Evolutionary conservation across 1,140 invertebrate genomes (phyloP).

Genomic region (Notospermus geniculatus): DNA sequence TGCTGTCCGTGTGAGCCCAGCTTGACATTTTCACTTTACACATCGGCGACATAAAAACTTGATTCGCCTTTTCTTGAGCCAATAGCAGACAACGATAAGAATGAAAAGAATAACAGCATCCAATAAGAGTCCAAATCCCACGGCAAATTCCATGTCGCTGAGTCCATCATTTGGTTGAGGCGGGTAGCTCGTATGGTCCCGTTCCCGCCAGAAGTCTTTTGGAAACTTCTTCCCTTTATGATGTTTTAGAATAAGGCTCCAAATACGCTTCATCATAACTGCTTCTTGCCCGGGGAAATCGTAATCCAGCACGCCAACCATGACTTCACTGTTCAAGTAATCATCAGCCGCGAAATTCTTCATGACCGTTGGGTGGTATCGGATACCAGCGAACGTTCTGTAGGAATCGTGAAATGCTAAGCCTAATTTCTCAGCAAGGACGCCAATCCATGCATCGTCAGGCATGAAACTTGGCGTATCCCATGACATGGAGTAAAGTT

Average conservation of each 20-base stretch:
- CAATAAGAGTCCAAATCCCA: too few relatives aligned
- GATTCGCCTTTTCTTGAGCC: too few relatives aligned
- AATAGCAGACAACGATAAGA: too few relatives aligned
- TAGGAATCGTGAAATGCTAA: slow-evolving; percentile 24
- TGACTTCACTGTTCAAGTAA: slow-evolving; percentile 18
- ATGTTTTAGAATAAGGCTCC: slow-evolving; percentile 8
- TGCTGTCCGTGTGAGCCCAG: too few relatives aligned
- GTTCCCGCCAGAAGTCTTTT: too few relatives aligned
- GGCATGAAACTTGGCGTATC: slow-evolving; percentile 22
- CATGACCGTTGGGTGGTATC: slow-evolving; percentile 18
- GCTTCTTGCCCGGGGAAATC: slow-evolving; percentile 24
- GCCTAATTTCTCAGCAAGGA: slow-evolving; percentile 23
- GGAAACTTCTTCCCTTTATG: neutral
- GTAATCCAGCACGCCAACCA: slow-evolving; percentile 25
- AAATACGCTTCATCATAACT: slow-evolving; percentile 23
- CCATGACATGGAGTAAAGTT: slow-evolving; percentile 19
- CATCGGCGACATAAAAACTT: too few relatives aligned
- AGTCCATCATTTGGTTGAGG: too few relatives aligned
- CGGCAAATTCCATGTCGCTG: too few relatives aligned
- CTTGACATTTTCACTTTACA: too few relatives aligned
- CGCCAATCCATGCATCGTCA: slow-evolving; percentile 24
- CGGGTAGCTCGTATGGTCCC: too few relatives aligned
- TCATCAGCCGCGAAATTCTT: slow-evolving; percentile 19
- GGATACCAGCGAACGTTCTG: slow-evolving; percentile 22
- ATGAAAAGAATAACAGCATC: too few relatives aligned